These are phyloP conservation scores for Siniperca scherzeri DNA, from an alignment of 2,797 vertebrate genomes.

Conservation along the genomic window DNA sequence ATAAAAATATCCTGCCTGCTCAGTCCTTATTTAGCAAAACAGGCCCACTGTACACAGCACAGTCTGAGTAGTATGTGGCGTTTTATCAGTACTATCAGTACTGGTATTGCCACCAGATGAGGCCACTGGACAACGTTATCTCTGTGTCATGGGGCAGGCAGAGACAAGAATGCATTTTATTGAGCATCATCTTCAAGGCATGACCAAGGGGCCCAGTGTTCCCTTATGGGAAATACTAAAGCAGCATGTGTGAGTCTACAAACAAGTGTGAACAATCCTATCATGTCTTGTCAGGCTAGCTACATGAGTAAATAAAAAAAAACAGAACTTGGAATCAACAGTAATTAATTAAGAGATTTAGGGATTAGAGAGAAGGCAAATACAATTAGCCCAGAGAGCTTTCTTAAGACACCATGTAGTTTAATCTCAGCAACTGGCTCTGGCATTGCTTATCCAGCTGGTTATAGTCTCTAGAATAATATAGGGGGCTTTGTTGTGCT, in stretches of 20 bases:
- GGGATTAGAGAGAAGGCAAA: conserved; percentile 72
- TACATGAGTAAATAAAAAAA: conserved; percentile 63
- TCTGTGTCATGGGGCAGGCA: conserved; percentile 40
- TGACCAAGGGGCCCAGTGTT: conserved; percentile 1
- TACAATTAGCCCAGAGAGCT: conserved; percentile 65
- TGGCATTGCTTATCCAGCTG: conserved; percentile 47
- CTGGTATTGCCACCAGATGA: conserved; percentile 39
- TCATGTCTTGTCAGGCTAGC: conserved; percentile 57
- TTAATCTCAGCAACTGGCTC: conserved; percentile 46
- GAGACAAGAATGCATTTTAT: conserved; percentile 45
- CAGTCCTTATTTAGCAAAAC: conserved; percentile 51
- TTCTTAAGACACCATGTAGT: conserved; percentile 56
- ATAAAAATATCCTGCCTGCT: conserved; percentile 63
- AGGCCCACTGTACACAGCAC: conserved; percentile 27
- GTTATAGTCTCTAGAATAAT: conserved; percentile 33
- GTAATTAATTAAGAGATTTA: conserved; percentile 78
- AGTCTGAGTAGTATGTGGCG: conserved; percentile 39
- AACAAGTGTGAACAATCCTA: conserved; percentile 58
- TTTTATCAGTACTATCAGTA: conserved; percentile 60
- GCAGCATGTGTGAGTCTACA: conserved; percentile 25
- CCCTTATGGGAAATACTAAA: conserved; percentile 24
- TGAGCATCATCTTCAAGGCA: conserved; percentile 49
- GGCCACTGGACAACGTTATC: conserved; percentile 52
- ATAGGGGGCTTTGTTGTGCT: neutral
- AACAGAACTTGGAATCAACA: conserved; percentile 47